Base-by-base conservation (phyloP, 2,113 vertebrate genomes). In the Cyanocitta stelleri region DNA sequence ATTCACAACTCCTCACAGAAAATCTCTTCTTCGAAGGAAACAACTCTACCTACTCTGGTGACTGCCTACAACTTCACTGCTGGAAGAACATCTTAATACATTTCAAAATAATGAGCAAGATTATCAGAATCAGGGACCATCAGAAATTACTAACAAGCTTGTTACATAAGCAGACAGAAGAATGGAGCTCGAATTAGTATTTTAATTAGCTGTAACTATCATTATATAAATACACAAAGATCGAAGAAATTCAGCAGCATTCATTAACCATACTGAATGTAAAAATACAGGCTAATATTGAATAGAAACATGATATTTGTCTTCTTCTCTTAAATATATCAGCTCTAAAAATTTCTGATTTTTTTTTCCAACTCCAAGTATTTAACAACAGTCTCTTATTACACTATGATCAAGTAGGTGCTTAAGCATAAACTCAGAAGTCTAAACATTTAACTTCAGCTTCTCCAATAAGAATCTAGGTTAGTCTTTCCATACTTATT, bases 211-310 rank as follows among this genome's bases (percentile, higher is more conserved):
- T 9, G 0, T 35, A 85, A 58, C 22, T 41, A 77, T 33, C 0
- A 54, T 55, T 88, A 86, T 13, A 73, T n/a, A 82, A 75, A 87
- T 27, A 82, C 4, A 56, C 10, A 33, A 49, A 3, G 0, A 66
- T 27, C n/a, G 62, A 56, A 20, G 18, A 86, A 73, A 39, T 54
- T 30, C 72, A 82, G 51, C 5, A 58, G 26, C 2, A 1, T 41
- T 81, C 2, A 0, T 22, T 62, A 69, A 54, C 4, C 2, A 2
- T 7, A 52, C 0, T 33, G 5, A 75, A 63, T 48, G 7, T 14
- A 67, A 79, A 75, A 75, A 75, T 5, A 72, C 9, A 84, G 33
- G 13, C 16, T 87, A 85, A 67, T 21, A 51, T 1, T 20, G n/a
- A 79, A 6, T 7, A 88, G 30, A 83, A 83, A 44, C 10, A 41